These are phyloP conservation scores for Anoura caudifer DNA, from an alignment of 2,113 vertebrate genomes.

Conservation along the genomic window DNA sequence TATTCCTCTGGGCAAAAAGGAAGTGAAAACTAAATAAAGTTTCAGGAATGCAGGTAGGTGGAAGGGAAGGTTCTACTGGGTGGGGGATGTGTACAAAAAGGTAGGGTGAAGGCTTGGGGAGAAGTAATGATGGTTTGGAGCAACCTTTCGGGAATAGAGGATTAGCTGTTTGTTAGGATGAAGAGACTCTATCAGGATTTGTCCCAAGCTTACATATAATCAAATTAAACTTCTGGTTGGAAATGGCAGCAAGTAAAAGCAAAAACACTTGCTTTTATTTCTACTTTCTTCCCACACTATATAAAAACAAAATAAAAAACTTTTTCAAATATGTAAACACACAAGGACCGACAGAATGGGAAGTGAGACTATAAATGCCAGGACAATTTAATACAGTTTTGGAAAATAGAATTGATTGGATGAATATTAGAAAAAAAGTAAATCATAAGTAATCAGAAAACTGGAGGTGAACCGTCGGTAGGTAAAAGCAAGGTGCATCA, in stretches of 20 bases:
- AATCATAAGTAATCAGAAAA: neutral
- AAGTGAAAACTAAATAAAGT: neutral
- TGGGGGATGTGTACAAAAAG: neutral
- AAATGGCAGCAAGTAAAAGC: neutral
- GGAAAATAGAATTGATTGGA: neutral
- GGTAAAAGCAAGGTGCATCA: neutral
- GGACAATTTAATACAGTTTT: neutral
- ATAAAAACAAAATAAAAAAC: neutral
- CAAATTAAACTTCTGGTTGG: neutral
- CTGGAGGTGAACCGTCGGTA: neutral
- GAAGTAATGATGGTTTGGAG: neutral
- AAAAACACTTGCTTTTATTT: neutral
- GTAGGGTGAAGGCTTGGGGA: neutral
- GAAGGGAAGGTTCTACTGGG: neutral
- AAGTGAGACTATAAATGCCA: neutral
- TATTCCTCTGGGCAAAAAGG: neutral
- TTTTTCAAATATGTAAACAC: neutral
- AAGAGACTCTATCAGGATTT: neutral
- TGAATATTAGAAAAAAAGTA: neutral
- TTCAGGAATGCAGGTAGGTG: neutral
- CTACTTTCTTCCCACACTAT: neutral
- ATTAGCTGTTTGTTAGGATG: neutral
- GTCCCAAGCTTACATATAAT: neutral
- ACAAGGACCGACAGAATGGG: neutral
- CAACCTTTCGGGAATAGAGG: neutral